Conservation (phyloP, 2,888 invertebrate species). For the Acronicta psi region DNA sequence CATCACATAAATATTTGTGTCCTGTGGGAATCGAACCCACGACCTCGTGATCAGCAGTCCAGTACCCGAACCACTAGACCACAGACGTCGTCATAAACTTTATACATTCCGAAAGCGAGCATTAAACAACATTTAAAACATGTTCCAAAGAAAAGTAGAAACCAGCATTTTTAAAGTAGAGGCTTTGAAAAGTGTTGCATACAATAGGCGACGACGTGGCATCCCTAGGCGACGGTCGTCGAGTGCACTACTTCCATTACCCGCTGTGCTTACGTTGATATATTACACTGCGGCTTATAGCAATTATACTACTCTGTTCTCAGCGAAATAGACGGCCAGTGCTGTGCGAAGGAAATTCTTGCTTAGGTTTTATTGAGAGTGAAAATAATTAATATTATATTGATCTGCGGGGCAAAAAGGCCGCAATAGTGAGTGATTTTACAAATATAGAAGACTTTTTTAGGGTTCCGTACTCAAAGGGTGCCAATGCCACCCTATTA, state of each 20-base stretch:
- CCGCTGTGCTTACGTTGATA: constrained; percentile 28
- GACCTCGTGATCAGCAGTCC: too few relatives aligned
- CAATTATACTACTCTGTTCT: constrained; percentile 12
- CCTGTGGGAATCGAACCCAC: too few relatives aligned
- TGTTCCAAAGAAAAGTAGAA: constrained; percentile 4
- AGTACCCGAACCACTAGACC: too few relatives aligned
- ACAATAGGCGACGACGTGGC: constrained; percentile 33
- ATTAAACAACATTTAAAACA: background rate
- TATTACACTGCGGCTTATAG: constrained; percentile 25
- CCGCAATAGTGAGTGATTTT: too few relatives aligned
- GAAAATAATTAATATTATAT: too few relatives aligned
- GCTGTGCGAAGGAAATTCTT: background rate
- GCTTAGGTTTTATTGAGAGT: too few relatives aligned
- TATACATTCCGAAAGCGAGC: background rate
- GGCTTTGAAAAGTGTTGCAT: constrained; percentile 17
- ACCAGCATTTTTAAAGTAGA: constrained; percentile 7
- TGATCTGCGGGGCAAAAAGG: too few relatives aligned
- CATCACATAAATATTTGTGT: too few relatives aligned
- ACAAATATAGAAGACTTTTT: too few relatives aligned
- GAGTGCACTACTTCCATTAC: constrained; percentile 51
- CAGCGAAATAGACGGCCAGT: constrained; percentile 3
- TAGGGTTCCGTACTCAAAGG: too few relatives aligned
- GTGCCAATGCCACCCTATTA: too few relatives aligned
- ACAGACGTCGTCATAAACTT: too few relatives aligned
- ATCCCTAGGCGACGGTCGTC: constrained; percentile 48